phyloP scores from a whole-genome alignment of 1,140 invertebrate genomes.

The Caenorhabditis inopinata region DNA sequence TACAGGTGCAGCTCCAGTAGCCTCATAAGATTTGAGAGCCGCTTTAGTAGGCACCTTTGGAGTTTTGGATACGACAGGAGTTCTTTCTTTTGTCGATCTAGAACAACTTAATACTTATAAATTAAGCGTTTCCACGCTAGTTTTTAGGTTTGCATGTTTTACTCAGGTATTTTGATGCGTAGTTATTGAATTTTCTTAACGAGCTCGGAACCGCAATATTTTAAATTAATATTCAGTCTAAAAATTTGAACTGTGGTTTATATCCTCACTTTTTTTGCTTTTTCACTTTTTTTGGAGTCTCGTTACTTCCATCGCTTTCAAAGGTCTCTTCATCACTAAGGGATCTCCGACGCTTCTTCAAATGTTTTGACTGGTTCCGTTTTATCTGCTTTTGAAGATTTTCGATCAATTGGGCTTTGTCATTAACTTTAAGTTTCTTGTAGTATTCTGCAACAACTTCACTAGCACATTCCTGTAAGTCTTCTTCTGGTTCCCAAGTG shows the following conservation, averaged over 20 bases:
- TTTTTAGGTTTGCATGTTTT: no score
- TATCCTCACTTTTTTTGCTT: neutral
- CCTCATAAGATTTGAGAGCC: neutral
- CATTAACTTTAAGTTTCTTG: neutral
- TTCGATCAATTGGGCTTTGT: neutral
- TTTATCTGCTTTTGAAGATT: neutral
- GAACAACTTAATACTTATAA: no score
- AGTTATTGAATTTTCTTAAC: no score
- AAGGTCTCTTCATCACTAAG: neutral
- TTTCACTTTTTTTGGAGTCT: neutral
- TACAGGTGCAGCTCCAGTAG: neutral
- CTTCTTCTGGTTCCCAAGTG: neutral
- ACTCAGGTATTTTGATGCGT: no score
- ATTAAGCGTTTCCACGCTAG: no score
- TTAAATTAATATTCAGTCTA: no score
- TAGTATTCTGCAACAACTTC: neutral
- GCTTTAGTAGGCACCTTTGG: neutral
- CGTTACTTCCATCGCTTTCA: neutral
- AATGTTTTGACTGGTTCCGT: neutral
- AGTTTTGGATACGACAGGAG: neutral
- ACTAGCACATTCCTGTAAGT: neutral
- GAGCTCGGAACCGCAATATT: no score
- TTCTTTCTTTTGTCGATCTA: neutral
- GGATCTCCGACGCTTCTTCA: neutral
- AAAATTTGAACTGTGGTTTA: no score